phyloP scores from a whole-genome alignment of 1,140 invertebrate genomes.

The Caenorhabditis remanei region DNA sequence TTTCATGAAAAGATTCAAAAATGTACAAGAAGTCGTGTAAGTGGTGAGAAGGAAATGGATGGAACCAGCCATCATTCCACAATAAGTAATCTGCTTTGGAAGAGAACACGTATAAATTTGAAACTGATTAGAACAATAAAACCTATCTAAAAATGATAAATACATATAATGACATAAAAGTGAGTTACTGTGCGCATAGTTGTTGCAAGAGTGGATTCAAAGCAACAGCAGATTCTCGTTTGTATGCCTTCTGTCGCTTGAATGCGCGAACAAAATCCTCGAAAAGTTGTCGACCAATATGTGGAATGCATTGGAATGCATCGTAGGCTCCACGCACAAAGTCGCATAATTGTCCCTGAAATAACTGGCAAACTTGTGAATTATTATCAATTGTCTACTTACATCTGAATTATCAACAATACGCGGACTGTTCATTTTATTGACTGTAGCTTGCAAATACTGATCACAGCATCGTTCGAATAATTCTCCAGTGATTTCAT shows the following conservation, averaged over 20 bases:
- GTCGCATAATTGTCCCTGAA: neutral
- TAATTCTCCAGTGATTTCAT: conserved; percentile 49
- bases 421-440: conserved; percentile 45
- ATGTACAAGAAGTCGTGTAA: neutral
- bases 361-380: neutral
- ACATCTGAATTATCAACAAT: neutral
- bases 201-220: neutral
- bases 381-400: neutral
- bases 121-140: neutral
- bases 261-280: conserved; percentile 55
- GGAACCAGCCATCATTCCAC: neutral
- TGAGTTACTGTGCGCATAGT: neutral
- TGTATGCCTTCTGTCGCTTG: conserved; percentile 52
- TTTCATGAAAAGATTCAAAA: neutral
- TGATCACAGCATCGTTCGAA: conserved; percentile 44
- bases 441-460: conserved; percentile 4
- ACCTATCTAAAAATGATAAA: conserved; percentile 10
- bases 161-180: neutral
- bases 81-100: neutral
- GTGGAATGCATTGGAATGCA: conserved; percentile 25
- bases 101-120: neutral
- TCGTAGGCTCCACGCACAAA: conserved; percentile 22
- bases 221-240: neutral
- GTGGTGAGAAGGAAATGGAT: neutral
- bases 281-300: neutral